Base-by-base conservation (phyloP, 2,888 invertebrate species). In the Rhorus exstirpatorius region DNA sequence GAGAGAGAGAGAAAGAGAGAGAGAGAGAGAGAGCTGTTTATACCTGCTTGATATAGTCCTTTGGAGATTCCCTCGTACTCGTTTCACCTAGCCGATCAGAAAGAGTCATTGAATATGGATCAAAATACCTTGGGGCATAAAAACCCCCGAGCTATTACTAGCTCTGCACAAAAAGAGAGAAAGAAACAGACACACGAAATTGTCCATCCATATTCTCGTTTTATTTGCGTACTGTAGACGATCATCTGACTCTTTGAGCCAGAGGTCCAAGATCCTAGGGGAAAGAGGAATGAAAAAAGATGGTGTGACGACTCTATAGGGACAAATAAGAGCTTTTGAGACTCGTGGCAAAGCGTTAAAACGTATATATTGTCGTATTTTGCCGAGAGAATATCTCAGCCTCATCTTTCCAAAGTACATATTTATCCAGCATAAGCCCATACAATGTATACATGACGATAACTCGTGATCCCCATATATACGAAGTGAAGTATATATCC, bases 61-160 rank as follows among this genome's bases (percentile, higher is more conserved):
- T 3, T 31, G 6, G 31, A 31, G 31, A 31, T 31, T 31, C 31
- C 31, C 31, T n/a, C 2, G 6, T 31, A 31, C 6, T 31, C 31
- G 3, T 31, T 31, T 31, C 31, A 17, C 12, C 49, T 46, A 46
- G 26, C 24, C 60, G 49, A 58, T 72, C 55, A 21, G 7, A 21
- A n/a, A 38, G 35, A 55, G 60, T 63, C 53, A 61, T 75, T 31
- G 61, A 35, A 63, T 68, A 75, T 70, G 74, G 74, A 74, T 68
- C 8, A 68, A 74, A 79, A 58, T 68, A 61, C 79, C 74, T 53
- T 7, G 51, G 67, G 65, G 67, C 53, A 61, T 53, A 61, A 86
- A 85, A 80, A 77, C 77, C 81, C 68, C 53, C 70, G 38, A 51
- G 60, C 19, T 31, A 31, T 6, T 6, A 31, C 58, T 51, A 51